Conservation (phyloP, 2,113 vertebrate genomes). For the Sphaerodactylus townsendi region DNA sequence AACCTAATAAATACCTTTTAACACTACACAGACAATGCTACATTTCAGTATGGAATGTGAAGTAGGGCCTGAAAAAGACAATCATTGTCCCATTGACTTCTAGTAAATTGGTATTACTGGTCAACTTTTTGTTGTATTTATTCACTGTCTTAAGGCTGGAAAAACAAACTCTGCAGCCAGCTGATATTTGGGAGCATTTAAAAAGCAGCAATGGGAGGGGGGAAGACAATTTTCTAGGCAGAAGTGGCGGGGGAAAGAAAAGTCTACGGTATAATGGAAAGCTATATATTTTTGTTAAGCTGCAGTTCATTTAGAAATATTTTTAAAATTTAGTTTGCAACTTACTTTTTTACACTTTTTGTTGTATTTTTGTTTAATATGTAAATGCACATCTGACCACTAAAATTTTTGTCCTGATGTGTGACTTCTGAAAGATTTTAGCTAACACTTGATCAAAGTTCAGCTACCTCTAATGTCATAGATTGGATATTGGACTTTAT, state of each 20-base stretch:
- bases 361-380: too few species aligned
- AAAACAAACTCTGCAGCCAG: fast-evolving
- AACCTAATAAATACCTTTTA: background rate
- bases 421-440: background rate
- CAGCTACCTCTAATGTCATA: background rate
- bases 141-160: background rate
- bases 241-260: background rate
- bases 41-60: background rate
- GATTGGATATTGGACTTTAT: background rate
- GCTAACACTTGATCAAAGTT: background rate
- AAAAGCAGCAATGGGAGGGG: background rate
- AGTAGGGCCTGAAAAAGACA: background rate
- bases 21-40: background rate
- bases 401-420: background rate
- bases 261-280: background rate
- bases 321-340: too few species aligned
- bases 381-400: background rate
- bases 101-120: background rate
- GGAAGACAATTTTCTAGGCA: too few species aligned
- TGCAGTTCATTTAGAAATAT: too few species aligned
- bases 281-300: too few species aligned
- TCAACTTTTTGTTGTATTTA: background rate
- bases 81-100: background rate
- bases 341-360: too few species aligned
- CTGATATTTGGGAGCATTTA: background rate